Conservation (phyloP, 2,113 vertebrate genomes). For the Hucho hucho region DNA sequence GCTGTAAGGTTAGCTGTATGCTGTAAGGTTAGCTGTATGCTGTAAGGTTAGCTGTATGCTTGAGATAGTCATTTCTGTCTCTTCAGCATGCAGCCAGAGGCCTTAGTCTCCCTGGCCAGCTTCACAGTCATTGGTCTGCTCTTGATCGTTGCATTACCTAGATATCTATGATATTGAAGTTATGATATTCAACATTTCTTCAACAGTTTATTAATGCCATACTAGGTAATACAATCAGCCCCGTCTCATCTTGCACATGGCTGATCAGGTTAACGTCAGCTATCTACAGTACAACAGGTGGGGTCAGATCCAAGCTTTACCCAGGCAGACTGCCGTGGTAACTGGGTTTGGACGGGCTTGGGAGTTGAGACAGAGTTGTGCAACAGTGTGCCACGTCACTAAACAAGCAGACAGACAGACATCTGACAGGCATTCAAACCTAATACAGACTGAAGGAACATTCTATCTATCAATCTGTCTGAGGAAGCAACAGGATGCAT, state of each 20-base stretch:
- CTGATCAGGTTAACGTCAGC: conserved; percentile 1
- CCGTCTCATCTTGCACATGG: background rate
- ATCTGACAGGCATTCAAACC: conserved; percentile 43
- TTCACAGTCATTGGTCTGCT: no score
- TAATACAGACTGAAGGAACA: conserved; percentile 37
- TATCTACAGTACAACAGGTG: background rate
- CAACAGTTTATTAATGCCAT: background rate
- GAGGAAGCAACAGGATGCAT: conserved; percentile 9
- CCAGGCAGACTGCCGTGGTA: conserved; percentile 22
- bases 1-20: background rate
- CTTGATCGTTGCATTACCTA: no score
- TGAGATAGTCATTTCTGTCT: no score
- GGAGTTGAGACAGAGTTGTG: conserved; percentile 14
- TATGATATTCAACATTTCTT: no score
- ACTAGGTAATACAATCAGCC: background rate
- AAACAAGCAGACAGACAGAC: conserved; percentile 10
- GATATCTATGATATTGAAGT: no score
- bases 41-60: no score
- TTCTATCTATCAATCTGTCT: conserved; percentile 23
- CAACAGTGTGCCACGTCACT: conserved; percentile 36
- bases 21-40: background rate
- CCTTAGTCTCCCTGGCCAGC: no score
- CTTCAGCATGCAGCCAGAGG: no score
- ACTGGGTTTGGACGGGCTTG: background rate
- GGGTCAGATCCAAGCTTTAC: background rate